Percentiles rank a stretch among this genome's conserved stretches.
Conservation (phyloP, 2,888 invertebrate species). For the Agapostemon virescens region DNA sequence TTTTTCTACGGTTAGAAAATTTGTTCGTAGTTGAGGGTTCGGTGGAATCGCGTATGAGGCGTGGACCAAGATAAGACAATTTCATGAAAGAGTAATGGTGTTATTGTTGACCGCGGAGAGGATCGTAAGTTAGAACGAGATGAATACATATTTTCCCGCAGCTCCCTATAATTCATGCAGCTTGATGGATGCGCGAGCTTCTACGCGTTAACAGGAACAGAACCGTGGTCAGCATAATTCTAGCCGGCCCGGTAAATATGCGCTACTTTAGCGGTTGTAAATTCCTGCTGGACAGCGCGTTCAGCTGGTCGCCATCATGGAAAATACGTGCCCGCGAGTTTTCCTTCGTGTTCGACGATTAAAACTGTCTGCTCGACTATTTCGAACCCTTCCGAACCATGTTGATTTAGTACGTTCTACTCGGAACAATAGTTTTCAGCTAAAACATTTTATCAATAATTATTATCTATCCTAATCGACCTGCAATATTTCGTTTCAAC, state of each 20-base stretch:
- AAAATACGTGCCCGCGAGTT: slow-evolving; percentile 34
- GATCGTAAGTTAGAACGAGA: slow-evolving; percentile 15
- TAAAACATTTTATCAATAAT: background rate
- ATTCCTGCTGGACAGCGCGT: slow-evolving; percentile 26
- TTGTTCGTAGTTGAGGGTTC: background rate
- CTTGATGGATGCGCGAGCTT: slow-evolving; percentile 53
- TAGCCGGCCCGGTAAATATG: slow-evolving; percentile 40
- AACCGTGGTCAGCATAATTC: slow-evolving; percentile 56
- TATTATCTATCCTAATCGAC: background rate
- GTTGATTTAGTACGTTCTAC: background rate
- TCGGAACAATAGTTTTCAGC: background rate
- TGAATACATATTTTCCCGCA: slow-evolving; percentile 50
- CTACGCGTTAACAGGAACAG: slow-evolving; percentile 40
- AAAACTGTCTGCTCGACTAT: slow-evolving; percentile 19
- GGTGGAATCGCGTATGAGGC: background rate
- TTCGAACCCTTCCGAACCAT: background rate
- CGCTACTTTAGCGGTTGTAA: slow-evolving; percentile 49
- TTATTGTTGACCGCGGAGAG: background rate
- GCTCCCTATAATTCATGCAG: slow-evolving; percentile 37
- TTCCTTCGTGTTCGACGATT: slow-evolving; percentile 14
- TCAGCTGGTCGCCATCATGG: background rate
- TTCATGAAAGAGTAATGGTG: background rate
- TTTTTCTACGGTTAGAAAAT: too few species aligned
- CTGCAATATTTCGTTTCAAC: background rate
- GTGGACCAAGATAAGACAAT: background rate